Percentiles rank a stretch among this genome's conserved stretches.
Conservation (phyloP, 2,888 invertebrate genomes). For the Hesperia comma region DNA sequence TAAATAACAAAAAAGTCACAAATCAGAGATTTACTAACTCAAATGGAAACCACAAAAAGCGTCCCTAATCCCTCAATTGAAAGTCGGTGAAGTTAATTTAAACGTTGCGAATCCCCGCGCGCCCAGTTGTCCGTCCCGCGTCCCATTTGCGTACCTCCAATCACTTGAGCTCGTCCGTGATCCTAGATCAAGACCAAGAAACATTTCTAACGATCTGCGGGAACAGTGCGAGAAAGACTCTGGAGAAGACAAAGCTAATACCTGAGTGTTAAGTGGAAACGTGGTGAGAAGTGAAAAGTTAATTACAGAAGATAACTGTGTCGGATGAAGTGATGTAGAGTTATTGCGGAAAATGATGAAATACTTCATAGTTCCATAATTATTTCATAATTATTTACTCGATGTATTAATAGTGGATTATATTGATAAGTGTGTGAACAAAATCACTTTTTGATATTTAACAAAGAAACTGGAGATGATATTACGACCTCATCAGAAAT, state of each 20-base stretch:
- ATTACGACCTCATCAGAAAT: too few species aligned
- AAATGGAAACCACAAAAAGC: too few species aligned
- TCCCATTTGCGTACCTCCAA: slow-evolving; percentile 72
- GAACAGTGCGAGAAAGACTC: background rate
- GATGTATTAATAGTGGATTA: too few species aligned
- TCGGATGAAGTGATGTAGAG: slow-evolving; percentile 1
- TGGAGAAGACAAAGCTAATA: background rate
- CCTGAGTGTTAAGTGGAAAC: background rate
- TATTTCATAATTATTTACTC: too few species aligned
- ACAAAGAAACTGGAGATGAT: too few species aligned
- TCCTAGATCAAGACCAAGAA: slow-evolving; percentile 57
- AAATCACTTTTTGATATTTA: too few species aligned
- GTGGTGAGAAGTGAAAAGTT: background rate
- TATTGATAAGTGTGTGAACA: too few species aligned
- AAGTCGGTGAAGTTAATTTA: slow-evolving; percentile 22
- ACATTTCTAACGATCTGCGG: slow-evolving; percentile 13
- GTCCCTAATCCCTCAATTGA: slow-evolving; percentile 13
- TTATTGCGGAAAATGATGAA: background rate
- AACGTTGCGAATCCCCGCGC: slow-evolving; percentile 39
- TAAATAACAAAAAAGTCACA: too few species aligned
- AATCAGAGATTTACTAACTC: too few species aligned
- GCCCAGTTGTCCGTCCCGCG: slow-evolving; percentile 52
- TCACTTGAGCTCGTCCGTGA: slow-evolving; percentile 66
- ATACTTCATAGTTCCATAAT: too few species aligned
- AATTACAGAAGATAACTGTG: too few species aligned